Evolutionary conservation across 2,888 invertebrate genomes (phyloP), one percentile per base, ranked within the genome.

Genomic region (Mayetiola destructor): DNA sequence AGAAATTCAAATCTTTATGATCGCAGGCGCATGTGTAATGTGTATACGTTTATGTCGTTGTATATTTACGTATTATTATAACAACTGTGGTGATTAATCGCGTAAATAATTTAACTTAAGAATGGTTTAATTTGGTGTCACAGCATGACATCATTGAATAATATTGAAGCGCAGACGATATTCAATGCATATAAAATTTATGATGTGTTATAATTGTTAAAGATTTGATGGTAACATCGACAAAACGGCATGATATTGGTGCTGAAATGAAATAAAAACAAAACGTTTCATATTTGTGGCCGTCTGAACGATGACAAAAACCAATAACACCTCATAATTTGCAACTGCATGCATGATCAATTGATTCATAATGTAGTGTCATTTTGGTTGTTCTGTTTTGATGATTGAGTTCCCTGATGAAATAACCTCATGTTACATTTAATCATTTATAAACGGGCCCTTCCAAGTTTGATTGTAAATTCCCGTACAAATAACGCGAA

Each of bases 1-100:
- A 32, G 32, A 9, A 9, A 32, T 6, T 32, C 32, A 12, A 32
- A 32, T 6, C 6, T 32, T 6, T 12, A 32, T 6, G 12, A 32
- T 36, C 36, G 36, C 5, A 36, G 12, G 16, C n/a, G 23, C 48
- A 23, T 6, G 6, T 10, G 21, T 12, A 14, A 5, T 12, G 23
- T 48, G 27, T 16, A 27, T 48, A 16, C 27, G n/a, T 48, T 27
- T 27, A 27, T 27, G 16, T 48, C 48, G 48, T 48, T 48, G 48
- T 48, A 27, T 48, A 48, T 48, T 23, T 48, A n/a, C n/a, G n/a
- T n/a, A n/a, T n/a, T n/a, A n/a, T n/a, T n/a, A n/a, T n/a, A n/a
- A n/a, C n/a, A n/a, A 48, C 16, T 48, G 48, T 27, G 48, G 48
- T 48, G 48, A 48, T 48, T 48, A 48, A 48, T 48, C 48, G 48